Evolutionary conservation across 2,113 vertebrate species (phyloP).

Genomic region (Lepisosteus osseus): DNA sequence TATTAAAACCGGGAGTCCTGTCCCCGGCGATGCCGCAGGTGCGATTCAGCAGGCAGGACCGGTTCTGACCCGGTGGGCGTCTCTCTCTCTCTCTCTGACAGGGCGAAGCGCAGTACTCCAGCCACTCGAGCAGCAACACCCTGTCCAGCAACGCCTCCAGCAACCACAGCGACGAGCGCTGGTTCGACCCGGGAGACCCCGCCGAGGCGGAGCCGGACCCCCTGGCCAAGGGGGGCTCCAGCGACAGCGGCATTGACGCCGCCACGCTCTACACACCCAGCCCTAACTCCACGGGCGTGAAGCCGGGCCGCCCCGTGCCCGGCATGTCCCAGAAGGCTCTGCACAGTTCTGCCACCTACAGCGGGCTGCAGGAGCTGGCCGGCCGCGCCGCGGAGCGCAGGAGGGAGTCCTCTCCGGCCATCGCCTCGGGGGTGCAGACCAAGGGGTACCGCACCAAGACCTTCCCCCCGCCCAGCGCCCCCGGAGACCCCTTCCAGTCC

Average conservation of each 20-base stretch:
- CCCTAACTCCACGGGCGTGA: conserved; percentile 50
- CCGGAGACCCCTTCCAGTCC: conserved; percentile 61
- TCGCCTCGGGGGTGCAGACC: conserved; percentile 50
- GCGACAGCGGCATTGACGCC: conserved; percentile 86
- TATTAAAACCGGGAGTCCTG: too few species aligned
- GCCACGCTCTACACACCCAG: conserved; percentile 65
- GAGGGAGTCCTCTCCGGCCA: conserved; percentile 68
- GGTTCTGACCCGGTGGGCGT: not conserved
- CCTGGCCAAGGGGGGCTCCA: conserved; percentile 78
- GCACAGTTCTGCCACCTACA: conserved; percentile 55
- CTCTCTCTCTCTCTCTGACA: conserved; percentile 36
- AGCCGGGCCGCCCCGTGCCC: conserved; percentile 38
- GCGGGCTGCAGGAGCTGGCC: conserved; percentile 57
- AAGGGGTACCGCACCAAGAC: conserved; percentile 75
- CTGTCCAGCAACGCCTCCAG: conserved; percentile 90
- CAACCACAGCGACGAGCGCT: conserved; percentile 86
- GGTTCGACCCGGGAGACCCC: conserved; percentile 74
- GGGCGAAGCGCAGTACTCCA: conserved; percentile 84
- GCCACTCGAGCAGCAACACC: conserved; percentile 91
- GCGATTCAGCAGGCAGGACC: too few species aligned
- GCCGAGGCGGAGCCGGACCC: conserved; percentile 69
- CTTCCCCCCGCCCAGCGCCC: conserved; percentile 66
- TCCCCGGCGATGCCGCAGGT: too few species aligned
- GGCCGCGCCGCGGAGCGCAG: conserved; percentile 48
- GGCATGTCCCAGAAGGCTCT: conserved; percentile 58